phyloP scores from a whole-genome alignment of 2,888 invertebrate species.

The Boloria selene region DNA sequence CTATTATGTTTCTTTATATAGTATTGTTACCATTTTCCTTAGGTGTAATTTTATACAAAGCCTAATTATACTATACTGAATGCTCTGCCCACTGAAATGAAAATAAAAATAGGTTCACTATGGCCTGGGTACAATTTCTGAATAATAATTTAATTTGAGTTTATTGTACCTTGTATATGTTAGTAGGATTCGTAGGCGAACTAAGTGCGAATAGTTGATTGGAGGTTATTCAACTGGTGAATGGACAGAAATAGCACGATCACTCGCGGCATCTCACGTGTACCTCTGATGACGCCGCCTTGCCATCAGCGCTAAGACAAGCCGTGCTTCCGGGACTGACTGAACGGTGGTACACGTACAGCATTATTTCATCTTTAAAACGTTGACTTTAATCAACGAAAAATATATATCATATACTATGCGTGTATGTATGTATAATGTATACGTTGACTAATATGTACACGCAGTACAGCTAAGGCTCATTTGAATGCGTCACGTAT shows the following conservation, averaged over 20 bases:
- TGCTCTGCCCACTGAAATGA: not conserved
- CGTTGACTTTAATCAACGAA: not conserved
- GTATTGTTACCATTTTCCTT: too few species aligned
- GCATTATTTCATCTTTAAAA: slow-evolving; percentile 45
- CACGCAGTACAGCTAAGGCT: not conserved
- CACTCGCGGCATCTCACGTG: slow-evolving; percentile 57
- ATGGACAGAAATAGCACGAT: slow-evolving; percentile 76
- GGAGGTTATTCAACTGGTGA: slow-evolving; percentile 81
- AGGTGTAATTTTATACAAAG: too few species aligned
- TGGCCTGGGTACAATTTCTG: slow-evolving; percentile 6
- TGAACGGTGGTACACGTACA: slow-evolving; percentile 54
- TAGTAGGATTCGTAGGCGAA: slow-evolving; percentile 61
- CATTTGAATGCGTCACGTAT: slow-evolving; percentile 3
- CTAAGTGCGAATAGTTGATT: slow-evolving; percentile 80
- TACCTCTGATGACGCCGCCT: slow-evolving; percentile 46
- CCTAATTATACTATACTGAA: too few species aligned
- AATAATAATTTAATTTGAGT: slow-evolving; percentile 27
- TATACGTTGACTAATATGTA: slow-evolving; percentile 3
- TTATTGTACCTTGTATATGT: slow-evolving; percentile 42
- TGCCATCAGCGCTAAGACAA: slow-evolving; percentile 51
- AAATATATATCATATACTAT: not conserved
- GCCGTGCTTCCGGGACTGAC: slow-evolving; percentile 71
- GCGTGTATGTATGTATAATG: not conserved
- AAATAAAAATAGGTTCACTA: not conserved
- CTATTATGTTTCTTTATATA: too few species aligned